Percentiles rank a stretch among this genome's conserved stretches.
These are phyloP conservation scores for Micromys minutus DNA, from an alignment of 2,113 vertebrate genomes.

Conservation along the genomic window DNA sequence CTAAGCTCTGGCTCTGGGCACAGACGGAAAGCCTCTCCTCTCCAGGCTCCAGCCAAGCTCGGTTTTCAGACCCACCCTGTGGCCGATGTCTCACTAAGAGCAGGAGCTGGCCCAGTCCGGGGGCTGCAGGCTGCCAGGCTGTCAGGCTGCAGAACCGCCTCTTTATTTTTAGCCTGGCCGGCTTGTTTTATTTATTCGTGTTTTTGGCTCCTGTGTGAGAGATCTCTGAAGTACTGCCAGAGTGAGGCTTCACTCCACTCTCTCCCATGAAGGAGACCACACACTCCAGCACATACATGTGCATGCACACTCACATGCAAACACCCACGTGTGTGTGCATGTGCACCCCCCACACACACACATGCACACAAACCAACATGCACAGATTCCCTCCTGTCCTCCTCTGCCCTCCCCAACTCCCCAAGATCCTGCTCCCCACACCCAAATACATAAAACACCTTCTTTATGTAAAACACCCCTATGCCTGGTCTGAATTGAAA, in stretches of 20 bases:
- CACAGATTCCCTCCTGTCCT: neutral
- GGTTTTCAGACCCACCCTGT: neutral
- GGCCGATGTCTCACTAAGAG: neutral
- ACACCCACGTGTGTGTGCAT: too few species aligned
- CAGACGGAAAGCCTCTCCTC: too few species aligned
- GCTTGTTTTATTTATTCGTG: conserved; percentile 58
- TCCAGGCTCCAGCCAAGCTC: neutral
- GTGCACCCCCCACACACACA: too few species aligned
- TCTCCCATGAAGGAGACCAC: neutral
- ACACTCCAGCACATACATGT: rapidly evolving
- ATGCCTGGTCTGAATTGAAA: neutral
- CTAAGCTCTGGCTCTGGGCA: neutral
- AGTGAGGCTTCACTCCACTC: neutral
- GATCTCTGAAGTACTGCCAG: neutral
- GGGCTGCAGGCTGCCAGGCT: neutral
- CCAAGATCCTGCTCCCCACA: neutral
- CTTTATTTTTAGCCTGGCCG: neutral
- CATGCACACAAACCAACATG: too few species aligned
- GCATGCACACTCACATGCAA: rapidly evolving
- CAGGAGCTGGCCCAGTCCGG: neutral
- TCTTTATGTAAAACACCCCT: neutral
- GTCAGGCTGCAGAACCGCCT: neutral
- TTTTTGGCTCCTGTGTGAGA: conserved; percentile 36
- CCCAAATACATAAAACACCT: too few species aligned
- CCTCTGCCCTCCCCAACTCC: rapidly evolving